Base-by-base conservation (phyloP, 64 coral and sea anemone species). In the Stylophora pistillata region DNA sequence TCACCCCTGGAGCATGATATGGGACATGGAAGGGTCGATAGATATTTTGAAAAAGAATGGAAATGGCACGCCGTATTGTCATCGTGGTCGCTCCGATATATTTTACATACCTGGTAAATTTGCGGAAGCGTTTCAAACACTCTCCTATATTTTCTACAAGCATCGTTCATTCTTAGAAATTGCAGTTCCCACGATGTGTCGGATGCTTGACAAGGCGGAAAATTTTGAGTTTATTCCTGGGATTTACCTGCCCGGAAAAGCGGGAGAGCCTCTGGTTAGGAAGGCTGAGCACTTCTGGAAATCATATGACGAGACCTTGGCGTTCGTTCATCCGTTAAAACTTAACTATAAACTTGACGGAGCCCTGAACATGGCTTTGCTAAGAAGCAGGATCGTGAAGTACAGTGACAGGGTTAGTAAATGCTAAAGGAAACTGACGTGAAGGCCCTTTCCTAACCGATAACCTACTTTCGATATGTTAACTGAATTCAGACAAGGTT, bases 131-230 rank as follows among this genome's bases (percentile, higher is more conserved):
- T 98, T 94, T 86, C 69, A 85, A 76, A 76, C 83, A 31, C 53
- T 94, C 20, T 91, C 95, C n/a, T 75, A 93, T 74, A 58, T 98
- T 74, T 98, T 98, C 73, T 79, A 88, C 47, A 98, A 98, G 29
- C 95, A 98, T 56, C n/a, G 89, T 12, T 86, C 94, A 11, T 98
- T 98, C 31, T 85, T 98, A 52, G 95, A 98, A 86, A 94, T 98
- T 59, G 92, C 95, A 4, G 79, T 98, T 23, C 95, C 95, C 0
- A 94, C 95, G 54, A 98, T 98, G 9, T 90, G 85, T 32, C 92
- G 95, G 29, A 84, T 98, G 78, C 68, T 98, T 23, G 95, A 98
- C 73, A 17, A 25, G 13, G 78, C 55, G 33, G 74, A 78, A 0
- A 91, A 98, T 58, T 98, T 98, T 86, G 84, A 94, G 66, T 53